Evolutionary conservation across 2,113 vertebrate genomes (phyloP).

Genomic region (Strix aluco): DNA sequence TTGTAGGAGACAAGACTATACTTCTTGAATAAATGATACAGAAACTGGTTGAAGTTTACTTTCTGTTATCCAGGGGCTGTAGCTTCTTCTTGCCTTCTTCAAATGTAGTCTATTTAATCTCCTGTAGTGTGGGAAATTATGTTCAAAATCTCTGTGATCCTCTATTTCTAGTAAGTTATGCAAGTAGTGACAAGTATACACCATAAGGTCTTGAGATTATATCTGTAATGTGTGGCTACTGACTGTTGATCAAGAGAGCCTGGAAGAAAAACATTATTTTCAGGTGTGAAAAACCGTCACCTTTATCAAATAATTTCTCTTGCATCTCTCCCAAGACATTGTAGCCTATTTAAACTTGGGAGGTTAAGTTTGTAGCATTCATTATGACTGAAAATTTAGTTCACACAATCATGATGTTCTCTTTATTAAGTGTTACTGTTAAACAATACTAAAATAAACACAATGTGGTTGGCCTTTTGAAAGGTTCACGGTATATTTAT

Average conservation of each 20-base stretch:
- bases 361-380: slow-evolving; percentile 90
- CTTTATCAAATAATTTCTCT: slow-evolving; percentile 89
- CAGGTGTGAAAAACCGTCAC: slow-evolving; percentile 96
- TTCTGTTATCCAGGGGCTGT: slow-evolving; percentile 66
- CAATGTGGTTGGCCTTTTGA: slow-evolving; percentile 67
- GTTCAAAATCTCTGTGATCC: slow-evolving; percentile 80
- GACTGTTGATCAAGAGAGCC: slow-evolving; percentile 89
- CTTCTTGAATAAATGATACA: slow-evolving; percentile 52
- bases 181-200: slow-evolving; percentile 93
- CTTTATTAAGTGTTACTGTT: slow-evolving; percentile 79
- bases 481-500: slow-evolving; percentile 51
- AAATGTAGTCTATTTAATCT: slow-evolving; percentile 82
- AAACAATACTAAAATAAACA: slow-evolving; percentile 76
- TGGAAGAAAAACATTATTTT: slow-evolving; percentile 91
- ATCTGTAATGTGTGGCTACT: slow-evolving; percentile 93
- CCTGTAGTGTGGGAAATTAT: slow-evolving; percentile 84
- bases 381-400: slow-evolving; percentile 85
- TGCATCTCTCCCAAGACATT: slow-evolving; percentile 78
- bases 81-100: slow-evolving; percentile 76
- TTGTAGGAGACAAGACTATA: slow-evolving; percentile 30
- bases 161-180: slow-evolving; percentile 81
- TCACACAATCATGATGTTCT: slow-evolving; percentile 74
- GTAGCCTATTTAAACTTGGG: slow-evolving; percentile 88
- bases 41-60: slow-evolving; percentile 74
- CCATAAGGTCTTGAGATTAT: slow-evolving; percentile 89